Base-by-base conservation (phyloP, 2,888 invertebrate species). In the Oasisia sp. region DNA sequence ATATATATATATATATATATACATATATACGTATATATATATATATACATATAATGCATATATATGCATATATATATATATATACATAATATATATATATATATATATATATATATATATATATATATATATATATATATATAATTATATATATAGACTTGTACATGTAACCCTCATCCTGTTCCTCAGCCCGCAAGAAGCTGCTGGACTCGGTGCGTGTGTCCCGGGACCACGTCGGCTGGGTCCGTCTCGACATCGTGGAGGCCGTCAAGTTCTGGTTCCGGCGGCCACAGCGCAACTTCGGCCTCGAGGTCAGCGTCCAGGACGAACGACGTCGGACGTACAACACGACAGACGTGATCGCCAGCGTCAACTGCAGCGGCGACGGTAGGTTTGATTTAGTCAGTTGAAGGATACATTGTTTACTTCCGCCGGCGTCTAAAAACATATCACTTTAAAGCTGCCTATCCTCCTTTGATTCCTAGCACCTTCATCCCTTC, bases 261-360 rank as follows among this genome's bases (percentile, higher is more conserved):
- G n/a, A 32, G 32, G 32, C 89, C 5, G 91, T 91, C n/a, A 32
- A 32, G 38, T 32, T 56, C 32, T 91, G 91, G 91, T 32, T 91
- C 32, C n/a, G 44, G 19, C 91, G 91, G 27, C 91, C 91, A 32
- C 32, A 32, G 32, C 50, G 44, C 14, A 91, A 91, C 89, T 91
- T 38, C n/a, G 91, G 91, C n/a, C 74, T 91, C 74, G 91, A 91
- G 32, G 14, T 91, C 32, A 32, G 32, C 12, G 32, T 91, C 32
- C 58, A 91, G 89, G 91, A 91, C 44, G 91, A 74, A n/a, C 74
- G 74, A 74, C 19, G 74, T 19, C 74, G 74, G 74, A 74, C 74
- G 27, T 74, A 74, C 74, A 74, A 74, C 74, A 74, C 74, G 74
- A 74, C 27, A 27, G 74, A 74, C 74, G 27, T 74, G 19, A 74